phyloP scores from a whole-genome alignment of 2,888 invertebrate genomes.

The Ariolimax columbianus region DNA sequence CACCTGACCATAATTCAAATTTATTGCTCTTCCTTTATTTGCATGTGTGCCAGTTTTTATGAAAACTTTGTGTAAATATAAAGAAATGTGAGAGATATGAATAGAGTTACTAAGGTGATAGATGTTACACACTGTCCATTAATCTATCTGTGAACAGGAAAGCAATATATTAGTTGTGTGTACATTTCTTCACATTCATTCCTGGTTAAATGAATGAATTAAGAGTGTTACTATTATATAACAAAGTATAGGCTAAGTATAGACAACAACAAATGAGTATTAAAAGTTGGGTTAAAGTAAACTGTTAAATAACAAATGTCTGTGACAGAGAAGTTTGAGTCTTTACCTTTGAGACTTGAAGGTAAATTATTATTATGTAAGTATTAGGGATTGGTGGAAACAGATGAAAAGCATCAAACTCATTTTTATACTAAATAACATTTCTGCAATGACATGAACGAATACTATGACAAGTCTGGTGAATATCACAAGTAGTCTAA shows the following conservation, averaged over 20 bases:
- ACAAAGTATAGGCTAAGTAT: too few relatives aligned
- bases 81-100: neutral
- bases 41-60: constrained; percentile 2
- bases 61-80: constrained; percentile 4
- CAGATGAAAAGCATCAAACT: neutral
- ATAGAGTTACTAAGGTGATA: neutral
- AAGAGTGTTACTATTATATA: neutral
- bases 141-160: too few relatives aligned
- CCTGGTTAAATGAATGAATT: neutral
- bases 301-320: too few relatives aligned
- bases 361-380: too few relatives aligned
- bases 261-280: too few relatives aligned
- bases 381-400: neutral
- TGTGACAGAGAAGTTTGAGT: too few relatives aligned
- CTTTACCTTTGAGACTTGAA: too few relatives aligned
- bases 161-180: neutral
- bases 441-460: constrained; percentile 17
- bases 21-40: constrained; percentile 24
- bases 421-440: constrained; percentile 25
- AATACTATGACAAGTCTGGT: constrained; percentile 1
- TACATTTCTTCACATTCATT: too few relatives aligned
- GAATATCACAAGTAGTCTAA: constrained; percentile 35
- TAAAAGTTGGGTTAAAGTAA: too few relatives aligned
- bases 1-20: neutral
- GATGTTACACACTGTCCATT: neutral